Percentiles rank a stretch among this genome's conserved stretches.
phyloP scores from a whole-genome alignment of 2,888 invertebrate species.

The Lepidocyrtinus sp. region DNA sequence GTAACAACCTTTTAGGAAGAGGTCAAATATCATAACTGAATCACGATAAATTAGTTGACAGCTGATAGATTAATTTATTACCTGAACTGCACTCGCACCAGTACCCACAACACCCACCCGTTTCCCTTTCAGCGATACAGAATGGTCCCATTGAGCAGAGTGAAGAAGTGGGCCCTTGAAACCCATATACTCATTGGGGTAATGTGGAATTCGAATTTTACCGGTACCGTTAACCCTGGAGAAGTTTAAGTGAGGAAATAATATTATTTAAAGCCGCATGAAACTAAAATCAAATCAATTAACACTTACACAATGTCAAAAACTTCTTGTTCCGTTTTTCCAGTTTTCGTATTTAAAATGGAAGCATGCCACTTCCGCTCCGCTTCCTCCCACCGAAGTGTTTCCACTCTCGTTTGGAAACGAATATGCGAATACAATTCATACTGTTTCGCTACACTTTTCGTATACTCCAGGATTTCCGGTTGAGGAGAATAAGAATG shows the following conservation, averaged over 20 bases:
- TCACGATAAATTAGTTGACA: too few species aligned
- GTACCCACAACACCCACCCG: conserved; percentile 21
- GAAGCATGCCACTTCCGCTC: conserved; percentile 48
- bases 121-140: conserved; percentile 3
- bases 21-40: conserved; percentile 30
- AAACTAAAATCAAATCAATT: too few species aligned
- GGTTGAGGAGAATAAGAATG: conserved; percentile 42
- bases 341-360: conserved; percentile 18
- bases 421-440: conserved; percentile 50
- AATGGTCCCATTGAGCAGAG: conserved; percentile 56
- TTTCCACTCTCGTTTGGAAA: conserved; percentile 57
- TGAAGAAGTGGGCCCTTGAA: conserved; percentile 63
- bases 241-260: not conserved
- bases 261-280: not conserved
- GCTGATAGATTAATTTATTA: too few species aligned
- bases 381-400: conserved; percentile 52
- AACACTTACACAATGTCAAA: conserved; percentile 47
- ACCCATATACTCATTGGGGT: conserved; percentile 52
- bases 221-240: conserved; percentile 53
- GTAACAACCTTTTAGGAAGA: too few species aligned
- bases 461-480: conserved; percentile 56
- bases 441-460: conserved; percentile 50
- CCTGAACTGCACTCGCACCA: conserved; percentile 12
- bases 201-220: conserved; percentile 54
- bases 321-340: not conserved